These are phyloP conservation scores for Coenonympha glycerion DNA, from an alignment of 2,888 invertebrate genomes.

Conservation along the genomic window DNA sequence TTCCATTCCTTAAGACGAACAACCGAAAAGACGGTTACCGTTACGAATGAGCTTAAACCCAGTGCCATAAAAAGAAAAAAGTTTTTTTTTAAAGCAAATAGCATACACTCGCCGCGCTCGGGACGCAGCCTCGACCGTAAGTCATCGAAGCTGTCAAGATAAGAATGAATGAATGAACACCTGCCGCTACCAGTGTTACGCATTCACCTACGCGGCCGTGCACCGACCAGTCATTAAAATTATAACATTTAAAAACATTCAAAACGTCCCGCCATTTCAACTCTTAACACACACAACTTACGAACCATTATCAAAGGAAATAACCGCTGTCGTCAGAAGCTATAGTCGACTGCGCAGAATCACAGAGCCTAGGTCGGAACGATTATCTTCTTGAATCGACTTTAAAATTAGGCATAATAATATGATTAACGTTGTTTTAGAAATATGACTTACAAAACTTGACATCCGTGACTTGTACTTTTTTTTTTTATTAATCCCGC, in stretches of 20 bases:
- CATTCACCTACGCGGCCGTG: constrained; percentile 62
- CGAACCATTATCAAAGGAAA: constrained; percentile 40
- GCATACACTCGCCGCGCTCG: constrained; percentile 63
- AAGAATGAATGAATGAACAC: constrained; percentile 74
- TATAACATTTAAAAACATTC: constrained; percentile 17
- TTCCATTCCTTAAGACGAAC: constrained; percentile 56
- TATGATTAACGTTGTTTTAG: constrained; percentile 65
- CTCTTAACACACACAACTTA: constrained; percentile 37
- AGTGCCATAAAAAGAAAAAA: constrained; percentile 53
- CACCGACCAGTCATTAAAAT: constrained; percentile 33
- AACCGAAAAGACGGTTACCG: constrained; percentile 65
- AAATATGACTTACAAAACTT: constrained; percentile 57
- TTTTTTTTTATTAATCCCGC: constrained; percentile 29
- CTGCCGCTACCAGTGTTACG: constrained; percentile 73
- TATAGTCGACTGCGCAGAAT: constrained; percentile 46
- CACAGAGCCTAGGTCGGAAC: constrained; percentile 49
- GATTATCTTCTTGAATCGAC: constrained; percentile 64
- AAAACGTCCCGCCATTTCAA: constrained; percentile 30
- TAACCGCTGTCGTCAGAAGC: constrained; percentile 32
- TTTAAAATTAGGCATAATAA: constrained; percentile 69
- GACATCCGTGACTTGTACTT: constrained; percentile 55
- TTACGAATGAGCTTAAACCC: constrained; percentile 70
- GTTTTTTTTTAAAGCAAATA: constrained; percentile 58
- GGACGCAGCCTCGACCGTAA: constrained; percentile 56
- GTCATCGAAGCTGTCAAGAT: constrained; percentile 75